Percentiles rank a stretch among this genome's conserved stretches.
These are phyloP conservation scores for Myotis brandtii DNA, from an alignment of 2,113 vertebrate genomes.

Conservation along the genomic window DNA sequence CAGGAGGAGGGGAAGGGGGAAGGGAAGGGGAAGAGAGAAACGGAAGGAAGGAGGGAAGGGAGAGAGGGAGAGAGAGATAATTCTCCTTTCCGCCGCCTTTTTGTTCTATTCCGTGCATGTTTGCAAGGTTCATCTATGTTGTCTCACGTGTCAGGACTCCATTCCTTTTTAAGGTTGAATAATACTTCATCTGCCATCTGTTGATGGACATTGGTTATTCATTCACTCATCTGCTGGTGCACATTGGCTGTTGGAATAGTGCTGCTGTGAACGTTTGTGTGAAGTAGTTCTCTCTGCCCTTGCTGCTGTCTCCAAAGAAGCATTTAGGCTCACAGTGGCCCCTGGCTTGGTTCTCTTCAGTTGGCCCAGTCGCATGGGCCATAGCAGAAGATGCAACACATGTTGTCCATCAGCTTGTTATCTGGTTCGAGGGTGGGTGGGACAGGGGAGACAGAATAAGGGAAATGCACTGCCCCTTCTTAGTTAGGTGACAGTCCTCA, in stretches of 20 bases:
- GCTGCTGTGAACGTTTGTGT: fast-evolving
- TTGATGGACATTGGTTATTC: too few species aligned
- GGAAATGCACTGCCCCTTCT: not conserved
- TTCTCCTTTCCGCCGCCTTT: not conserved
- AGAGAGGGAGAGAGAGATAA: fast-evolving
- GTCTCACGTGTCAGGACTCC: fast-evolving
- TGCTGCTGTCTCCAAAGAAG: not conserved
- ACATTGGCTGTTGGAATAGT: not conserved
- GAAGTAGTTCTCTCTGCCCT: not conserved
- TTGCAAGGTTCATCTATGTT: not conserved
- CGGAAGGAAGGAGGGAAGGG: not conserved
- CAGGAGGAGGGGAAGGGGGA: not conserved
- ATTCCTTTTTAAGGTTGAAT: not conserved
- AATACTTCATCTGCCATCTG: not conserved
- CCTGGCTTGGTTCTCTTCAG: not conserved
- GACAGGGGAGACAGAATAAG: not conserved
- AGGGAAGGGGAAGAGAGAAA: not conserved
- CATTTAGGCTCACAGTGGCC: not conserved
- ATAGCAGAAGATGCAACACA: fast-evolving
- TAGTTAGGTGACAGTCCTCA: not conserved
- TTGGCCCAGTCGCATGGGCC: not conserved
- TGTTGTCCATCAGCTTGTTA: not conserved
- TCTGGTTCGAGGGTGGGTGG: not conserved
- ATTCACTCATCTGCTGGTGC: not conserved
- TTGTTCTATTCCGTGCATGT: too few species aligned